A percentile compares a stretch with the other conserved stretches of the same genome.
phyloP scores from a whole-genome alignment of 2,888 invertebrate genomes.

The Phaedon cochleariae region DNA sequence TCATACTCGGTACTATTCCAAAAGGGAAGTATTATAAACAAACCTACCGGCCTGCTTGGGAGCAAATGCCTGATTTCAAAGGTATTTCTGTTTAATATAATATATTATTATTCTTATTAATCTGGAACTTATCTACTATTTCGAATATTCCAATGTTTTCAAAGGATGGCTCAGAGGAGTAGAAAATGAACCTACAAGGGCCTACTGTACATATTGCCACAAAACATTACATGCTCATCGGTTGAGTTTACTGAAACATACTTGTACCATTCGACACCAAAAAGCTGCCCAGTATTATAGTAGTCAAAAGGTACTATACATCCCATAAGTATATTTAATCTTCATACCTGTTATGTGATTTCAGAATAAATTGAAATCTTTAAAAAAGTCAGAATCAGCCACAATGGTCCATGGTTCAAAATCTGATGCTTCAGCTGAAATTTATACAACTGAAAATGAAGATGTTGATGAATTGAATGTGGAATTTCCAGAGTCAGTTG shows the following conservation, averaged over 20 bases:
- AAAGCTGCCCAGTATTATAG: conserved; percentile 59
- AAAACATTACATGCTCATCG: conserved; percentile 69
- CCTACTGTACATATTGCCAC: conserved; percentile 67
- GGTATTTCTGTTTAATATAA: conserved; percentile 55
- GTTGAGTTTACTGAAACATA: conserved; percentile 68
- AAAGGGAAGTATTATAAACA: conserved; percentile 65
- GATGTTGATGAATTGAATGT: conserved; percentile 25
- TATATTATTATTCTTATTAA: too few relatives aligned
- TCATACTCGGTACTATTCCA: conserved; percentile 38
- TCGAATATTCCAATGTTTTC: conserved; percentile 29
- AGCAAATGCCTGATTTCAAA: conserved; percentile 68
- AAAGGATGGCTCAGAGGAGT: conserved; percentile 68
- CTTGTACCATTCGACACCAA: conserved; percentile 68
- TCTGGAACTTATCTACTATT: too few relatives aligned
- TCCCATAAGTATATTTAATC: background rate
- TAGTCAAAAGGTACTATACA: conserved; percentile 32
- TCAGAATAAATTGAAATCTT: conserved; percentile 16
- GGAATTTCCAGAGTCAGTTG: conserved; percentile 11
- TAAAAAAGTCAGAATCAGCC: conserved; percentile 10
- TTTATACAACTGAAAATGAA: conserved; percentile 8
- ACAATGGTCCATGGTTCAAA: background rate
- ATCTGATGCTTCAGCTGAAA: background rate
- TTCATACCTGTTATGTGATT: background rate
- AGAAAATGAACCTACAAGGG: conserved; percentile 65
- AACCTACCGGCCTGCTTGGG: conserved; percentile 68